These are phyloP conservation scores for Sialia sialis DNA, from an alignment of 2,113 vertebrate genomes.

Conservation along the genomic window DNA sequence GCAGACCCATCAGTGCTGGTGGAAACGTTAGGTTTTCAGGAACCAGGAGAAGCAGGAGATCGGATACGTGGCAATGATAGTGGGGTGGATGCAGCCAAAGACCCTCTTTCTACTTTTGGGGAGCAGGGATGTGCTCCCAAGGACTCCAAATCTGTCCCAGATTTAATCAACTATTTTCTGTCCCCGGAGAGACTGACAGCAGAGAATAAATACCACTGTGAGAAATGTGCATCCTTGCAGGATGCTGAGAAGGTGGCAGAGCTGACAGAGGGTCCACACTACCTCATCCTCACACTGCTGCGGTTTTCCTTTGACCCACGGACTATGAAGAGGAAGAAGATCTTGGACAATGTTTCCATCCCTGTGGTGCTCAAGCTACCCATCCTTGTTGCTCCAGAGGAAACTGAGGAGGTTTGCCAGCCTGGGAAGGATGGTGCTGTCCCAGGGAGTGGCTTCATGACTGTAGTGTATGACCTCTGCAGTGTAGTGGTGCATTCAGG, in stretches of 20 bases:
- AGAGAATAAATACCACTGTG: constrained; percentile 82
- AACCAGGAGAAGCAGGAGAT: background rate
- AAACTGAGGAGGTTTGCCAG: background rate
- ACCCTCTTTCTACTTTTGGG: background rate
- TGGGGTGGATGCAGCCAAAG: background rate
- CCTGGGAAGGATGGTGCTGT: background rate
- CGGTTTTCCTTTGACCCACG: constrained; percentile 79
- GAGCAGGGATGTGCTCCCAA: constrained; percentile 1
- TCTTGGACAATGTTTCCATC: constrained; percentile 76
- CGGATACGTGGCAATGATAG: background rate
- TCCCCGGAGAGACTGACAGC: constrained; percentile 76
- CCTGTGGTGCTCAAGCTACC: constrained; percentile 77
- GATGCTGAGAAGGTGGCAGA: constrained; percentile 80
- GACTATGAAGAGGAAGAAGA: constrained; percentile 81
- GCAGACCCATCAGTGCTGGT: background rate
- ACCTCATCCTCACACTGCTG: constrained; percentile 80
- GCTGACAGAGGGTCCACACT: constrained; percentile 75
- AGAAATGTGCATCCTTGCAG: constrained; percentile 77
- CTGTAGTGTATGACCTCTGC: constrained; percentile 75
- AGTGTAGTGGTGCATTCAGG: constrained; percentile 81
- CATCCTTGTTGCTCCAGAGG: constrained; percentile 21
- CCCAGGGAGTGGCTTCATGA: constrained; percentile 19
- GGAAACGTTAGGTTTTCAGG: constrained; percentile 18
- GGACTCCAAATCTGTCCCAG: constrained; percentile 72
- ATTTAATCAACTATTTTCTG: constrained; percentile 83